phyloP scores from a whole-genome alignment of 2,113 vertebrate species.

The Piprites chloris region DNA sequence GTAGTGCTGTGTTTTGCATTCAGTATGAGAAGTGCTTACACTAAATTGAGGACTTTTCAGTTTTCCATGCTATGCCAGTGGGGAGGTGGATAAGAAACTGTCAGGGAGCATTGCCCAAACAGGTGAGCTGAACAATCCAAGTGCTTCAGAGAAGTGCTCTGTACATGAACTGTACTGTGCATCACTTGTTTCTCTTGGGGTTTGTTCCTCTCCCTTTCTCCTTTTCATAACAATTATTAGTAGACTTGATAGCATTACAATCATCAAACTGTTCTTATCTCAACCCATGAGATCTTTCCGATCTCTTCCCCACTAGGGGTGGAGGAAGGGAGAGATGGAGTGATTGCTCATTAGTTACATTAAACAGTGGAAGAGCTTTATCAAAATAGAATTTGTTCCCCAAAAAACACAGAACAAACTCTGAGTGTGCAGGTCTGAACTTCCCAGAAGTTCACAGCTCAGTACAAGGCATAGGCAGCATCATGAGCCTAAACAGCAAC shows the following conservation, averaged over 20 bases:
- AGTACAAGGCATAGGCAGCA: not conserved
- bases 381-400: not conserved
- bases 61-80: not conserved
- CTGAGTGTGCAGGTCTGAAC: not conserved
- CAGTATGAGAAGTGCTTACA: not conserved
- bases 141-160: not conserved
- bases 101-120: not conserved
- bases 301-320: not conserved
- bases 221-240: not conserved
- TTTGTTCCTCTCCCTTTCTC: not conserved
- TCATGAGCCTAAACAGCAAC: not conserved
- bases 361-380: not conserved
- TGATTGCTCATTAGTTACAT: not conserved
- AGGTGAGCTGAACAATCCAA: not conserved
- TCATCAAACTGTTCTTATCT: not conserved
- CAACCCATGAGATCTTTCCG: not conserved
- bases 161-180: not conserved
- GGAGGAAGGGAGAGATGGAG: not conserved
- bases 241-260: not conserved
- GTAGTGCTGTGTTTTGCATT: not conserved
- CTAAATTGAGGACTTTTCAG: not conserved
- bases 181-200: not conserved
- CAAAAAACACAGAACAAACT: not conserved
- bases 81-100: not conserved
- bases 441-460: not conserved